Base-by-base conservation (phyloP, 2,113 vertebrate genomes). In the Indicator maculatus region DNA sequence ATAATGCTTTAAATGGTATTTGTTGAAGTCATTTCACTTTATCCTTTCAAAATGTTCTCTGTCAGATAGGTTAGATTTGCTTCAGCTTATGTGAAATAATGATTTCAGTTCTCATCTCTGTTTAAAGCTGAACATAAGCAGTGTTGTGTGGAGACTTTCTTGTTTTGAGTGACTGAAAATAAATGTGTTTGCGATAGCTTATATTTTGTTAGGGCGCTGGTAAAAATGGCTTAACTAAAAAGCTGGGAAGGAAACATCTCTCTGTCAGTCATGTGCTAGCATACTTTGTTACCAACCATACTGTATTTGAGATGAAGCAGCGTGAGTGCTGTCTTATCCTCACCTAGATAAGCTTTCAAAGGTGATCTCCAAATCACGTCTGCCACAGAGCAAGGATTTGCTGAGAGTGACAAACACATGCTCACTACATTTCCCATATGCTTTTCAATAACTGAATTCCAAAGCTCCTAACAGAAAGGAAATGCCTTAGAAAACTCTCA, bases 331-430 rank as follows among this genome's bases (percentile, higher is more conserved):
- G 81, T 79, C 90, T 96, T 97, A 96, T 92, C 94, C 85, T 97
- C 76, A 24, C 94, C 67, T 73, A 96, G 96, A 97, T 97, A 94
- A 95, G 93, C 94, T 96, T 95, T 96, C 94, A 96, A 93, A 96
- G 90, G 95, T 96, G 97, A 95, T 97, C 94, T 92, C 90, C 85
- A 85, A 94, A 96, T 95, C 95, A 86, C 33, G 91, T 96, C 96
- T 97, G 96, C 91, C 93, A 88, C 76, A 92, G 91, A 95, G 78
- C 45, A 45, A 81, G 91, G 95, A 96, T 97, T 97, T 97, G 93
- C 79, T 52, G 79, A 95, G 87, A 96, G 85, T 91, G 96, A 97
- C 96, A 96, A 96, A 95, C 94, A 95, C 71, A 44, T 92, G 70
- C 76, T 75, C 30, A 30, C 55, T 58, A 10, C 94, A 88, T 95